These are phyloP conservation scores for Gavia stellata DNA, from an alignment of 2,113 vertebrate species.

Conservation along the genomic window DNA sequence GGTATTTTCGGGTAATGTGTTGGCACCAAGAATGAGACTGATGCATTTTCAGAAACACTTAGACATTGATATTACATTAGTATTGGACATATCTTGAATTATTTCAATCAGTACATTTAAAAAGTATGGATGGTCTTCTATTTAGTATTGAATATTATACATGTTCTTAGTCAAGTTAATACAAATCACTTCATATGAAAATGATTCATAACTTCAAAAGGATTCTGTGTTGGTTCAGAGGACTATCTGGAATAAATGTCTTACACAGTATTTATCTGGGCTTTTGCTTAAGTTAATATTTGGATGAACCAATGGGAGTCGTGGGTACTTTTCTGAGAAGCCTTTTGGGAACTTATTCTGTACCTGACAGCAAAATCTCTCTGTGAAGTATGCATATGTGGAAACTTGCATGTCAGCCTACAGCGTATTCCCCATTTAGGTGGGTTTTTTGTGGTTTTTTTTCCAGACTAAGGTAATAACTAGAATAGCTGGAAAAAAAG, in stretches of 20 bases:
- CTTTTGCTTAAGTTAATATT: background rate
- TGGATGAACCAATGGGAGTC: background rate
- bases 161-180: background rate
- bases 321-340: background rate
- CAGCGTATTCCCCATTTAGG: background rate
- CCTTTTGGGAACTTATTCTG: background rate
- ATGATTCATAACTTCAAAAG: background rate
- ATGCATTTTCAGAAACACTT: background rate
- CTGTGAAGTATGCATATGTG: background rate
- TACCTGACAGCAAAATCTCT: background rate
- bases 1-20: slow-evolving; percentile 61
- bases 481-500: background rate
- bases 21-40: background rate
- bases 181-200: background rate
- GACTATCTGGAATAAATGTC: background rate
- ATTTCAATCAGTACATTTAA: background rate
- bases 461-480: background rate
- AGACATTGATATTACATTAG: background rate
- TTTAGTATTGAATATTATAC: background rate
- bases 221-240: background rate
- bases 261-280: background rate
- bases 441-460: background rate
- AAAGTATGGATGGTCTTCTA: background rate
- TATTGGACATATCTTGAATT: background rate
- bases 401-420: background rate